phyloP scores from a whole-genome alignment of 2,888 invertebrate species.

The Athrips mouffetella region DNA sequence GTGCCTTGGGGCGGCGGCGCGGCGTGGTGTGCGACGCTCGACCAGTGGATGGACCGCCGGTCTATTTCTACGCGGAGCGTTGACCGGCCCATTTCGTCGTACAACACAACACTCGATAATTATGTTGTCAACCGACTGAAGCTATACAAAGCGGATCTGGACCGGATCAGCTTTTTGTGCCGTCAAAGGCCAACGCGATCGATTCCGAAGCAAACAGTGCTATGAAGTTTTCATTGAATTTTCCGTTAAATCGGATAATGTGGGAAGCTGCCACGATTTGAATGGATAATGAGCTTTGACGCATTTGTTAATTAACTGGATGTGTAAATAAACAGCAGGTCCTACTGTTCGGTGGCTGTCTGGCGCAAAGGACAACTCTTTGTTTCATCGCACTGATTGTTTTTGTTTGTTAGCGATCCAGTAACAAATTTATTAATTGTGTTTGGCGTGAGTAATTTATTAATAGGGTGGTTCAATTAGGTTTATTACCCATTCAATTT shows the following conservation, averaged over 20 bases:
- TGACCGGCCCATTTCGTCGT: constrained; percentile 55
- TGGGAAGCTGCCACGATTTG: constrained; percentile 67
- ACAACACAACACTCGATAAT: constrained; percentile 59
- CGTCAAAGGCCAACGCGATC: constrained; percentile 71
- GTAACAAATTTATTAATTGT: constrained; percentile 32
- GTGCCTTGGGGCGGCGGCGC: neutral
- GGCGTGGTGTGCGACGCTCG: neutral
- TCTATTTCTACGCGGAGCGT: constrained; percentile 51
- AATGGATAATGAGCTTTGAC: constrained; percentile 67
- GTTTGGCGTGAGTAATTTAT: constrained; percentile 21
- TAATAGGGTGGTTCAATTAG: constrained; percentile 18
- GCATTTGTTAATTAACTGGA: constrained; percentile 70
- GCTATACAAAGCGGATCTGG: constrained; percentile 68
- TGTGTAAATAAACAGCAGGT: constrained; percentile 68
- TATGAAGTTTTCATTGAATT: constrained; percentile 72
- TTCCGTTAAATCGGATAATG: constrained; percentile 66
- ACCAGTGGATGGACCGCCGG: constrained; percentile 16
- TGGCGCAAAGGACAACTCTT: constrained; percentile 53
- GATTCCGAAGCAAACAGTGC: constrained; percentile 71
- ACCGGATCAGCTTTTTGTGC: constrained; percentile 71
- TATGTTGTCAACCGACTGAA: constrained; percentile 70
- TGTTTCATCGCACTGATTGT: constrained; percentile 50
- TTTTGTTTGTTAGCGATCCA: constrained; percentile 50
- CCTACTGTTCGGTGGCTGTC: constrained; percentile 52
- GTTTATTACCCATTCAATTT: too few relatives aligned